A percentile compares a stretch with the other conserved stretches of the same genome.
Conservation (phyloP, 1,140 invertebrate species). For the Dinoponera quadriceps region DNA sequence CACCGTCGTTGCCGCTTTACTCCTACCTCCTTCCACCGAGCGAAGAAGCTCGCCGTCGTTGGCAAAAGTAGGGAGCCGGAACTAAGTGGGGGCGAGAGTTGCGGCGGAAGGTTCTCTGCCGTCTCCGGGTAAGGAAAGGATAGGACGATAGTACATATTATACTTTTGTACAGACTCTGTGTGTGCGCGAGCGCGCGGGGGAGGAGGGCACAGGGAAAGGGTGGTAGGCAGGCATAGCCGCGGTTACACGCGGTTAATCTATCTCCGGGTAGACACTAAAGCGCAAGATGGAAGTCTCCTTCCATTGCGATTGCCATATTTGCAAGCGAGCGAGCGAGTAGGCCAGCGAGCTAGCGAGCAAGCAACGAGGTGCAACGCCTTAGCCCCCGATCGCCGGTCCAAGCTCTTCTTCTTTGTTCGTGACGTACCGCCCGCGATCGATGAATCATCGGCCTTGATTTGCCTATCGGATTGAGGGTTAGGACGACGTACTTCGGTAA, state of each 20-base stretch:
- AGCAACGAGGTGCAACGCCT: background rate
- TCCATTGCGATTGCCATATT: conserved; percentile 78
- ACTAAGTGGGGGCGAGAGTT: conserved; percentile 64
- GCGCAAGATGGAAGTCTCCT: conserved; percentile 79
- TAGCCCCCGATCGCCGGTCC: conserved; percentile 41
- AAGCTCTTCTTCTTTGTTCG: conserved; percentile 67
- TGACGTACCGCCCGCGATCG: conserved; percentile 38
- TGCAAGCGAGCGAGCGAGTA: conserved; percentile 47
- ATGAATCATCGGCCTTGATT: conserved; percentile 44
- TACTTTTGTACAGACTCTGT: conserved; percentile 65
- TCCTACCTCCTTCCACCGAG: conserved; percentile 54
- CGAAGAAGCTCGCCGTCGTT: conserved; percentile 46
- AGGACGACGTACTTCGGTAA: too few relatives aligned
- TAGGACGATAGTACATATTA: conserved; percentile 70
- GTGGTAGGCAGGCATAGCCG: conserved; percentile 74
- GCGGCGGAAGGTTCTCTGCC: conserved; percentile 61
- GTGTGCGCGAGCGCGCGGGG: conserved; percentile 32
- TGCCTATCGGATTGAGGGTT: too few relatives aligned
- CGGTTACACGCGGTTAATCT: conserved; percentile 77
- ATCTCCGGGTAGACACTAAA: conserved; percentile 79
- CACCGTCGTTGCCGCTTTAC: conserved; percentile 43
- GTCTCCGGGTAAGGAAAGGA: conserved; percentile 60
- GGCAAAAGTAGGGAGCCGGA: conserved; percentile 63
- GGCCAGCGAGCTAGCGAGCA: too few relatives aligned
- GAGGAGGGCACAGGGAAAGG: conserved; percentile 61